Base-by-base conservation (phyloP, 2,888 invertebrate species). In the Pandemis cinnamomeana region DNA sequence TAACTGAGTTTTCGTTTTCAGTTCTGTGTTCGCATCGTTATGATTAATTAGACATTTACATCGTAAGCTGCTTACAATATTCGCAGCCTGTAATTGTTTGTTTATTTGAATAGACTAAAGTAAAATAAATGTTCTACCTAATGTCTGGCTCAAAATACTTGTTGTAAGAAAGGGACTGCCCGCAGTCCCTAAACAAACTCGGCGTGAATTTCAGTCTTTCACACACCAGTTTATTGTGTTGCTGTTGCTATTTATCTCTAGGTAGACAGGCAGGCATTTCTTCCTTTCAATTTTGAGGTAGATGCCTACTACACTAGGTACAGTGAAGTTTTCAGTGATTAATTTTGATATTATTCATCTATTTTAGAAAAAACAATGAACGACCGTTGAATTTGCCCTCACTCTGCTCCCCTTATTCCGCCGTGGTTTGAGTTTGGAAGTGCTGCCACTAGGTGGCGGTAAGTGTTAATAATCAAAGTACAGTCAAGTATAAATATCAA, bases 1-100 rank as follows among this genome's bases (percentile, higher is more conserved):
- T 61, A 61, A 69, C 60, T 69, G 68, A 46, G 15, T 41, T 67
- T 48, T 51, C 15, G 67, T 41, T 53, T 48, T n/a, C 66, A 36
- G n/a, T 36, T 51, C 58, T 11, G 27, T 58, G 5, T 58, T 27
- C 27, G 27, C 58, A 27, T 58, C 27, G 58, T 27, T 58, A 27
- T 58, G 58, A 58, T 58, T 58, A 58, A 58, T 58, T 58, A 27
- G 55, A 55, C 7, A 58, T 58, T 58, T 27, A 58, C 11, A 58
- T 58, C 27, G 58, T 58, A 58, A 58, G 58, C 58, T 58, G 58
- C 27, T 58, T 58, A 58, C 55, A 55, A n/a, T 51, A 51, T 51
- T 58, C 11, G 58, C 15, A n/a, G n/a, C n/a, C 15, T 55, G 27
- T 58, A 58, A 27, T 58, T 58, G 58, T 58, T 58, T 58, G 58